phyloP scores from a whole-genome alignment of 2,113 vertebrate species.

The Erinaceus europaeus region DNA sequence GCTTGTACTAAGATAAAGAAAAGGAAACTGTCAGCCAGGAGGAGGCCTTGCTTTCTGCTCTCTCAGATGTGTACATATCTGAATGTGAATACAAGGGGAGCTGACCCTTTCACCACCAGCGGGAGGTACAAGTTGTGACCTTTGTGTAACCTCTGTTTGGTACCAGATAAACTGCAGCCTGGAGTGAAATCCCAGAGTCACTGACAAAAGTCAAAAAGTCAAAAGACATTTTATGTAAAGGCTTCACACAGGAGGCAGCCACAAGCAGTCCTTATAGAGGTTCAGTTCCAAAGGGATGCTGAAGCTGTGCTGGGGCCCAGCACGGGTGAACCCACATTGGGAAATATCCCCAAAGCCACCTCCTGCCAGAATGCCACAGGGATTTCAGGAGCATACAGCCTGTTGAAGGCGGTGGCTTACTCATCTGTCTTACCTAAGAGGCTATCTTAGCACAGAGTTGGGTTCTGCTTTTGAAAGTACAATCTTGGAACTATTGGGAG shows the following conservation, averaged over 20 bases:
- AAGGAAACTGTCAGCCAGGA: not conserved
- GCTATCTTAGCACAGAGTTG: not conserved
- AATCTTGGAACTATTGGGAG: not conserved
- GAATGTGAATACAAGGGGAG: not conserved
- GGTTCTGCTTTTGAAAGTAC: conserved; percentile 19
- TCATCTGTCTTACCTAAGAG: not conserved
- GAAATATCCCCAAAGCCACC: not conserved
- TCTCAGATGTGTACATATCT: not conserved
- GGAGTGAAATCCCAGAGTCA: not conserved
- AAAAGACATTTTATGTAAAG: too few species aligned
- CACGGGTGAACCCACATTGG: not conserved
- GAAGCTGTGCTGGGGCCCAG: not conserved
- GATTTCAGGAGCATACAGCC: not conserved
- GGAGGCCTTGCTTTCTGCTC: not conserved
- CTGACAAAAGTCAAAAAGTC: not conserved
- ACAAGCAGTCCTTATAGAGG: not conserved
- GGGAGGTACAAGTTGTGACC: too few species aligned
- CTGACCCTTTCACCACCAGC: not conserved
- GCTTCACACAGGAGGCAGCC: not conserved
- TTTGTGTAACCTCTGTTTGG: not conserved
- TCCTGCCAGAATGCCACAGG: not conserved
- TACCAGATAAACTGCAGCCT: not conserved
- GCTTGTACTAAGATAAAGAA: conserved; percentile 84
- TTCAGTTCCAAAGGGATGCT: not conserved
- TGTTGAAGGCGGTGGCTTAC: conserved; percentile 2